phyloP scores from a whole-genome alignment of 1,140 invertebrate genomes.

The Drosophila grimshawi region DNA sequence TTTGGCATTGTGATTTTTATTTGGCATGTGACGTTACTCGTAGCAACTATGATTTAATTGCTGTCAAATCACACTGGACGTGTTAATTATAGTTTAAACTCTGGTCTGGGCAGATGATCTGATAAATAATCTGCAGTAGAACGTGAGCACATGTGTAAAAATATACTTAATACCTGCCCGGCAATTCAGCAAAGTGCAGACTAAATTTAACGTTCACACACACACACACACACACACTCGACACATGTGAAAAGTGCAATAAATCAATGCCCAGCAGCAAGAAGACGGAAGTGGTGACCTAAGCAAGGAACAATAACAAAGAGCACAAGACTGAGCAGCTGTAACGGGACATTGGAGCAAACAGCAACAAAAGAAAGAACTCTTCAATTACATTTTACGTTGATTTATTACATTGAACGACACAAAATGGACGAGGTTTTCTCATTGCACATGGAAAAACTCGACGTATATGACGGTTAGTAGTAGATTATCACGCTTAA shows the following conservation, averaged over 20 bases:
- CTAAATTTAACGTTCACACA: slow-evolving; percentile 35
- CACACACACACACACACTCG: neutral
- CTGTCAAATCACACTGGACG: slow-evolving; percentile 26
- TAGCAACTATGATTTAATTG: slow-evolving; percentile 20
- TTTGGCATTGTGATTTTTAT: slow-evolving; percentile 6
- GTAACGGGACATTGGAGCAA: slow-evolving; percentile 21
- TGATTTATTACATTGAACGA: slow-evolving; percentile 39
- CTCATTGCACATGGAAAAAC: slow-evolving; percentile 75
- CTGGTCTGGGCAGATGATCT: neutral
- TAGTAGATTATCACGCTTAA: slow-evolving; percentile 40
- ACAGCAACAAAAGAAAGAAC: slow-evolving; percentile 15
- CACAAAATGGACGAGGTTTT: slow-evolving; percentile 75
- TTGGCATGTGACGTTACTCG: slow-evolving; percentile 45
- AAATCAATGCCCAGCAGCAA: slow-evolving; percentile 62
- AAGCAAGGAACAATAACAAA: slow-evolving; percentile 54
- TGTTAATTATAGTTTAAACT: slow-evolving; percentile 33
- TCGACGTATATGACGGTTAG: slow-evolving; percentile 75
- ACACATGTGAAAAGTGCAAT: slow-evolving; percentile 59
- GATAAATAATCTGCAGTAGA: neutral
- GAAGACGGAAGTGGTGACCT: slow-evolving; percentile 49
- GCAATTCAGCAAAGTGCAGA: slow-evolving; percentile 19
- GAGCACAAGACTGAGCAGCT: slow-evolving; percentile 54
- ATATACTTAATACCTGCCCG: slow-evolving; percentile 1
- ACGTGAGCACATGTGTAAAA: neutral
- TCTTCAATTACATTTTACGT: slow-evolving; percentile 40